Evolutionary conservation across 2,888 invertebrate genomes (phyloP), one percentile per base, ranked within the genome.

Genomic region (Blastobasis adustella): DNA sequence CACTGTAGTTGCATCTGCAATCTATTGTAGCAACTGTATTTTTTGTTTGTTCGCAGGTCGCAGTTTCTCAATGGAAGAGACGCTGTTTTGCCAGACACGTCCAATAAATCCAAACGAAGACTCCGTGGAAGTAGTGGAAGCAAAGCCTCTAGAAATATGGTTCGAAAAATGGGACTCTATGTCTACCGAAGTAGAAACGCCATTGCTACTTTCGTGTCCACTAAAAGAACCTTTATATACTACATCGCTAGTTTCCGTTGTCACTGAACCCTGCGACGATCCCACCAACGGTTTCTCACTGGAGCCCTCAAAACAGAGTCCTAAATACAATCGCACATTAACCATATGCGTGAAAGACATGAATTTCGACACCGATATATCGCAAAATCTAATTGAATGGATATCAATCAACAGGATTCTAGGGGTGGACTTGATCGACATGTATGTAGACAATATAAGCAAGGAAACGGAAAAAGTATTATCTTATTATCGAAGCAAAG

Each of bases 311-410:
- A 57, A 56, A 51, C 52, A 58, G 45, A 58, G 46, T 6, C 45
- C 62, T 6, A 63, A 65, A 51, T 67, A 65, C 51, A 71, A 70
- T 58, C 70, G 83, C 60, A 81, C 82, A 43, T 92, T 93, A 60
- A 92, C 92, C 8, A 80, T 94, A 45, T 94, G 94, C 66, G 92
- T 94, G 2, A 94, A 94, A 76, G 93, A 94, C 50, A 76, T 94
- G 75, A 89, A 91, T 62, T 94, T 93, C 61, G 69, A 85, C 48
- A 85, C 87, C 57, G 92, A 94, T 62, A 89, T 93, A 47, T 91
- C 93, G 5, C 79, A 78, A 37, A 87, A 83, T 50, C 69, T 95
- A 48, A 77, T 93, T 4, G 93, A 94, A 68, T 95, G 95, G 93
- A 87, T 95, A 53, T 93, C 93, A 76, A 85, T 91, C 0, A 91